These are phyloP conservation scores for Aplysina aerophoba DNA, from an alignment of 37 sponge, comb jelly and placozoan genomes.

Conservation along the genomic window DNA sequence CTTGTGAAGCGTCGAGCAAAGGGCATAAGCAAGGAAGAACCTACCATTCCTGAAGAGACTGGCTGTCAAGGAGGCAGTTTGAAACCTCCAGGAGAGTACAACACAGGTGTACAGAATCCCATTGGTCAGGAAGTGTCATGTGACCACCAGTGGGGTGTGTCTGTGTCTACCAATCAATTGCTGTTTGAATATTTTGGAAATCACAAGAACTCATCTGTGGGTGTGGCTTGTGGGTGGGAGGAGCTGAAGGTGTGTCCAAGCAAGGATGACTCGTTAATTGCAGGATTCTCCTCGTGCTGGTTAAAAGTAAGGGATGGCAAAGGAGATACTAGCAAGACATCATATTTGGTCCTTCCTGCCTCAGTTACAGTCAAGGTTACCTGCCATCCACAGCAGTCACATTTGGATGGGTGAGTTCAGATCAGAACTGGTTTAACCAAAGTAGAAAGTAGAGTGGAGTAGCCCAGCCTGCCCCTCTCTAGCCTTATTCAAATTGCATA, in stretches of 20 bases:
- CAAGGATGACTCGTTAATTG: background rate
- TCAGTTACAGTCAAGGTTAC: background rate
- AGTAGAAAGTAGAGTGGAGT: too few relatives aligned
- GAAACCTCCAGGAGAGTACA: too few relatives aligned
- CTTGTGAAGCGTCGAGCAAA: background rate
- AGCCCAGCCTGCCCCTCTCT: too few relatives aligned
- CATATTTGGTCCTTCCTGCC: conserved; percentile 48
- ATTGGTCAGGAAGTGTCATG: too few relatives aligned
- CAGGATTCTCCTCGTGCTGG: background rate
- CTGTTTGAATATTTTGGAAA: background rate
- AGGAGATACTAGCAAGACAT: background rate
- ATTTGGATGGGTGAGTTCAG: conserved; percentile 51
- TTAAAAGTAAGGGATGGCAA: background rate
- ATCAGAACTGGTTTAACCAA: too few relatives aligned
- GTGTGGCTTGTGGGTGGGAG: conserved; percentile 25
- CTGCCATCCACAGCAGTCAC: conserved; percentile 37
- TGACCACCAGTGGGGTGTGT: too few relatives aligned
- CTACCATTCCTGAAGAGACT: background rate
- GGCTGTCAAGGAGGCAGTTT: background rate
- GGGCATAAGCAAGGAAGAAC: background rate
- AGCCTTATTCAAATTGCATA: too few relatives aligned
- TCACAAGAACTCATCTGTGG: background rate
- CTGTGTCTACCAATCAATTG: background rate
- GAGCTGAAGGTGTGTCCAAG: conserved; percentile 2
- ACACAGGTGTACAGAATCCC: too few relatives aligned